phyloP scores from a whole-genome alignment of 1,140 invertebrate species.

The Drosophila sulfurigaster region DNA sequence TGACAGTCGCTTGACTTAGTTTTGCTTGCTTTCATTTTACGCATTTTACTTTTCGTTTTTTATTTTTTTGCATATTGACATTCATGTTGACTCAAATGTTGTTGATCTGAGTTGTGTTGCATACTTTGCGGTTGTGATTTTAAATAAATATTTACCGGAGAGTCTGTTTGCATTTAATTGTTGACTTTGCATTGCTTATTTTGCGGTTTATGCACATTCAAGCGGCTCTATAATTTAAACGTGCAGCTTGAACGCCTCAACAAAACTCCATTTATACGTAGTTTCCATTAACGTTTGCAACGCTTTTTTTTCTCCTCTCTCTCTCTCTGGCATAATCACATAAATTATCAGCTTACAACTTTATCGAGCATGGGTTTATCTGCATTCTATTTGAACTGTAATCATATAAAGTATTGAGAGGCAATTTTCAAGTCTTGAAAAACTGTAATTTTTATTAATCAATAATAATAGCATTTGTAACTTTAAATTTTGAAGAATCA shows the following conservation, averaged over 20 bases:
- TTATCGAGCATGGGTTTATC: background rate
- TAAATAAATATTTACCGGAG: constrained; percentile 18
- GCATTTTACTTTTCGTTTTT: background rate
- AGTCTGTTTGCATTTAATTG: constrained; percentile 13
- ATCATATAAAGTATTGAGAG: too few relatives aligned
- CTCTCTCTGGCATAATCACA: background rate
- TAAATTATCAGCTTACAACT: constrained; percentile 3
- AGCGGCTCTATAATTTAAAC: constrained; percentile 13
- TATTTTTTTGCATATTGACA: constrained; percentile 23
- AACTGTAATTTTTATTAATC: too few relatives aligned
- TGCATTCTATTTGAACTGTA: too few relatives aligned
- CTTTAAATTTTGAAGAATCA: too few relatives aligned
- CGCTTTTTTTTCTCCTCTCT: background rate
- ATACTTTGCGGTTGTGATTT: constrained; percentile 66
- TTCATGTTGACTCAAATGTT: background rate
- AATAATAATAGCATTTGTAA: too few relatives aligned
- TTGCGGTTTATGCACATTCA: constrained; percentile 17
- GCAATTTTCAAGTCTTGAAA: too few relatives aligned
- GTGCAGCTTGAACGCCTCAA: constrained; percentile 12
- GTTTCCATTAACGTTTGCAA: constrained; percentile 1
- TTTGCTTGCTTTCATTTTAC: constrained; percentile 10
- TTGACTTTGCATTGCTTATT: constrained; percentile 14
- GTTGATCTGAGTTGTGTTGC: constrained; percentile 31
- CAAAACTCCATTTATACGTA: constrained; percentile 3
- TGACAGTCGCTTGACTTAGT: constrained; percentile 9